Evolutionary conservation across 2,797 vertebrate genomes (phyloP).

Genomic region (Sebastes hopkinsi): DNA sequence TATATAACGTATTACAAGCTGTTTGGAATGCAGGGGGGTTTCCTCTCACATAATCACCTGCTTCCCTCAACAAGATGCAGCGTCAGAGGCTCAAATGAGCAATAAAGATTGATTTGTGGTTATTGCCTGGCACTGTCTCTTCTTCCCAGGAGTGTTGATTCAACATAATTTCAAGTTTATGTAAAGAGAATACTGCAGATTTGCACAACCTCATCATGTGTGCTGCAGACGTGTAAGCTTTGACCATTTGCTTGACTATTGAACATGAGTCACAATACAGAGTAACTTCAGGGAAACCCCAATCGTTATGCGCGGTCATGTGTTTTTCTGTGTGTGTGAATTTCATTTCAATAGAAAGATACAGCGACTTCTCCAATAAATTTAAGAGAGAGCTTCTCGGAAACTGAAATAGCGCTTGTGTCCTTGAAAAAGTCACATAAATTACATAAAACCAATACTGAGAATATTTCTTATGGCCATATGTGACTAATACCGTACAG

Average conservation of each 20-base stretch:
- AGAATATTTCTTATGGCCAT: neutral
- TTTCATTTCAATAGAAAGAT: neutral
- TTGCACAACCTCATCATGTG: neutral
- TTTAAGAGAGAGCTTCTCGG: neutral
- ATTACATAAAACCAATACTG: neutral
- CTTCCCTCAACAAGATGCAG: neutral
- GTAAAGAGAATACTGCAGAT: neutral
- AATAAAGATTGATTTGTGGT: neutral
- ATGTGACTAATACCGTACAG: neutral
- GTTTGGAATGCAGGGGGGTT: neutral
- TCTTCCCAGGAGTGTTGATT: neutral
- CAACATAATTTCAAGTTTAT: neutral
- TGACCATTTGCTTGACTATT: neutral
- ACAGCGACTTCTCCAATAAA: neutral
- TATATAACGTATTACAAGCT: neutral
- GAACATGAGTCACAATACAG: slow-evolving; percentile 7
- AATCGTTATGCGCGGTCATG: neutral
- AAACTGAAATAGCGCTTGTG: neutral
- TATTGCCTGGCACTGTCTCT: neutral
- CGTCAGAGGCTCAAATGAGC: neutral
- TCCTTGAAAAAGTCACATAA: neutral
- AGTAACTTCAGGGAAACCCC: neutral
- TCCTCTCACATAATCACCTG: neutral
- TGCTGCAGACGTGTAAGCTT: neutral
- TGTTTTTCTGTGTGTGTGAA: neutral